Percentiles rank a stretch among this genome's conserved stretches.
Evolutionary conservation across 2,888 invertebrate species (phyloP).

Genomic region (Timandra comae): DNA sequence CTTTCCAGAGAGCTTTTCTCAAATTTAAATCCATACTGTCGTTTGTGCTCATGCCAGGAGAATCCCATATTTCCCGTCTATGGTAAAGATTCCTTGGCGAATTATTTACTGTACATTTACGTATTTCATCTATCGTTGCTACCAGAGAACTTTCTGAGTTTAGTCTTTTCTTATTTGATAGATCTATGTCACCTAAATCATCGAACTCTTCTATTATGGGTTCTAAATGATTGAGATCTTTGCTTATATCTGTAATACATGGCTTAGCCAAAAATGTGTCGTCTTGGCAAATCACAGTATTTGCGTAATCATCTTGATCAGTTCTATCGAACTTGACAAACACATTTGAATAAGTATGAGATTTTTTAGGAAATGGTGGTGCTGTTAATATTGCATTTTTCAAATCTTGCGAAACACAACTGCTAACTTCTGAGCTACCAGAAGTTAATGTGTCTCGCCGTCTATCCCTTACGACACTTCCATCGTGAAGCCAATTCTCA

Average conservation of each 20-base stretch:
- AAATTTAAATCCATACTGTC: slow-evolving; percentile 51
- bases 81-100: slow-evolving; percentile 77
- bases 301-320: slow-evolving; percentile 70
- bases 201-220: slow-evolving; percentile 77
- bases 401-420: slow-evolving; percentile 64
- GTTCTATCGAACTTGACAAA: slow-evolving; percentile 63
- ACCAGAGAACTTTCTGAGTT: slow-evolving; percentile 78
- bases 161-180: slow-evolving; percentile 53
- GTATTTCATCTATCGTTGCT: slow-evolving; percentile 79
- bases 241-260: slow-evolving; percentile 67
- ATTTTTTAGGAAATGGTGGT: slow-evolving; percentile 62
- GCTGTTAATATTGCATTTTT: slow-evolving; percentile 62
- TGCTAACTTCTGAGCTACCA: slow-evolving; percentile 75
- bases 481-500: slow-evolving; percentile 79
- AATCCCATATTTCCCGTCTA: slow-evolving; percentile 70
- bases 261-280: slow-evolving; percentile 75
- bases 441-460: slow-evolving; percentile 76
- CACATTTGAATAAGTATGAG: slow-evolving; percentile 67
- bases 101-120: slow-evolving; percentile 74
- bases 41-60: slow-evolving; percentile 49
- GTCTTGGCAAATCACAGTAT: slow-evolving; percentile 70
- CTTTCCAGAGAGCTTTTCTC: slow-evolving; percentile 67
- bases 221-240: slow-evolving; percentile 73
- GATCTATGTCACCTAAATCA: slow-evolving; percentile 66
- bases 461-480: slow-evolving; percentile 77